Evolutionary conservation across 1,140 invertebrate genomes (phyloP).

Genomic region (Aphaenogaster rudis): DNA sequence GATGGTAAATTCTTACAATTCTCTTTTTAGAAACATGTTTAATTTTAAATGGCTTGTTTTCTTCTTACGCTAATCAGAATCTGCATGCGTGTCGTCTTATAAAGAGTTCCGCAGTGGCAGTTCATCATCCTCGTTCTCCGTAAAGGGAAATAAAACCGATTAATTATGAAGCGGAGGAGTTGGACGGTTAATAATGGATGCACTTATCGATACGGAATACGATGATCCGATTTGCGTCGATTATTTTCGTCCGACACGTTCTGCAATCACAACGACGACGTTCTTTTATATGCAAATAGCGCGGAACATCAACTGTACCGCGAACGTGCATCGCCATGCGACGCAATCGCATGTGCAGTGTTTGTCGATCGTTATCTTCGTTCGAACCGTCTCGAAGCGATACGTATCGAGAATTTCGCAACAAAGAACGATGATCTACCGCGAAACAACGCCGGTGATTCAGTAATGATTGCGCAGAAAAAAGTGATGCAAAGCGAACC

Average conservation of each 20-base stretch:
- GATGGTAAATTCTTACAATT: neutral
- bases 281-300: constrained; percentile 72
- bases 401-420: constrained; percentile 64
- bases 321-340: neutral
- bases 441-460: constrained; percentile 62
- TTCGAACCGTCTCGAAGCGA: constrained; percentile 34
- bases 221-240: constrained; percentile 40
- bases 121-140: neutral
- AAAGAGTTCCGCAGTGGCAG: neutral
- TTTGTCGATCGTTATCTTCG: constrained; percentile 67
- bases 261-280: constrained; percentile 58
- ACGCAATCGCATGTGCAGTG: constrained; percentile 31
- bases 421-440: constrained; percentile 45
- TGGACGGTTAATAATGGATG: constrained; percentile 22
- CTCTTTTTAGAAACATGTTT: neutral
- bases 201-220: constrained; percentile 1
- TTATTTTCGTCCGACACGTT: constrained; percentile 50
- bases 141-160: constrained; percentile 1
- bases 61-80: neutral
- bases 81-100: neutral
- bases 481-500: constrained; percentile 30
- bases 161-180: constrained; percentile 27
- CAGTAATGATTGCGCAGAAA: constrained; percentile 52
- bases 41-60: neutral
- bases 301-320: constrained; percentile 31